Base-by-base conservation (phyloP, 2,113 vertebrate genomes). In the Pelobates fuscus region DNA sequence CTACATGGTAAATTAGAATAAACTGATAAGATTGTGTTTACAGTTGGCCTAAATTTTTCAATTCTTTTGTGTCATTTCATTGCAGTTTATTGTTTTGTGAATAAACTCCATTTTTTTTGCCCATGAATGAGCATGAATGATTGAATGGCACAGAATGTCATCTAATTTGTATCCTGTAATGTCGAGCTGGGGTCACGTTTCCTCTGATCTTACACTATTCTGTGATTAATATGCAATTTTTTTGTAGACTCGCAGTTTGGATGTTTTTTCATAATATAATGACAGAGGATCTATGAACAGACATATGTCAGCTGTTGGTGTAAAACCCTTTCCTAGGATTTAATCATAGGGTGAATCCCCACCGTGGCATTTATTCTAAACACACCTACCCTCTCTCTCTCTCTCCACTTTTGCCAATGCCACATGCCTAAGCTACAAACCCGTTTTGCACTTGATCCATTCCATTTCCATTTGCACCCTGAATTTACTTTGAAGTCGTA, bases 381-480 rank as follows among this genome's bases (percentile, higher is more conserved):
- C 63, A 59, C 72, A 67, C 72, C 73, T 77, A 77, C 21, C 54
- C 55, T 68, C 65, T 68, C 62, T 65, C 29, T 25, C 30, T 10
- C n/a, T 10, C 10, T 17, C 4, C 15, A 7, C 21, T 65, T 65
- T 65, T 43, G 62, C 62, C 62, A 65, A 17, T n/a, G 20, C 73
- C 65, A 68, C 73, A 77, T 75, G 72, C 72, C 54, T 58, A 30
- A 75, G 72, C 54, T 67, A 67, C 58, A 67, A 75, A 41, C 63
- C 72, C 72, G 58, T 52, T 74, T 75, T 75, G 72, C 72, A 77
- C 64, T 75, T 67, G 72, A 75, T 75, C 72, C 37, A 67, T 67
- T 67, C 72, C 72, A 75, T 75, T 75, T 67, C 72, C 72, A 75
- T 75, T 75, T 67, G 73, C 73, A 77, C 73, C 73, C 73, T 77